Conservation (phyloP, 2,888 invertebrate species). For the Nomada hirtipes region DNA sequence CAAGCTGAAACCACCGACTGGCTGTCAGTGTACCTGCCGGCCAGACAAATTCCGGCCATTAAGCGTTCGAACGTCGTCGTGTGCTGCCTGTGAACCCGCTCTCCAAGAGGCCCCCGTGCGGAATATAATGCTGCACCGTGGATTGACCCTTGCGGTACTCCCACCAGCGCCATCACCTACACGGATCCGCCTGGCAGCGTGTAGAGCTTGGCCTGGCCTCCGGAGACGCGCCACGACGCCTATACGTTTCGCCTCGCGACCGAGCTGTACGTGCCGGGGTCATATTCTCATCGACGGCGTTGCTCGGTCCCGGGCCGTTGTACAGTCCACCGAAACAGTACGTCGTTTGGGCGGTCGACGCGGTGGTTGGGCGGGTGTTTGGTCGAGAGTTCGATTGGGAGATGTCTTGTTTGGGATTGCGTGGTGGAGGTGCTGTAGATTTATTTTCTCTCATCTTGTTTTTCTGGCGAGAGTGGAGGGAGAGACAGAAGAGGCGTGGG, state of each 20-base stretch:
- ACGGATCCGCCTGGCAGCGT: neutral
- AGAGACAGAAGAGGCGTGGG: too few species aligned
- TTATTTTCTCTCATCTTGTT: too few species aligned
- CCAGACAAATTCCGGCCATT: conserved; percentile 79
- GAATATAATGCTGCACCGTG: conserved; percentile 81
- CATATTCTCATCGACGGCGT: conserved; percentile 81
- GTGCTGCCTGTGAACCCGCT: conserved; percentile 67
- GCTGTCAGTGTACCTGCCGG: conserved; percentile 74
- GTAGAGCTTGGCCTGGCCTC: conserved; percentile 16
- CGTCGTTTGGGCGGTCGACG: conserved; percentile 14
- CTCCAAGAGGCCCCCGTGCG: conserved; percentile 60
- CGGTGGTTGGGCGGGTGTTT: too few species aligned
- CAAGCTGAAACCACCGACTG: conserved; percentile 54
- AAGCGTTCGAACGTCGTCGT: conserved; percentile 75
- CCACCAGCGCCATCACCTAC: conserved; percentile 76
- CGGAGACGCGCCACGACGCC: conserved; percentile 64
- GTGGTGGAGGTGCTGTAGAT: too few species aligned
- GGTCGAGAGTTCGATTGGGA: neutral
- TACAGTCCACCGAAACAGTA: conserved; percentile 63
- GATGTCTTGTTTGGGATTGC: too few species aligned
- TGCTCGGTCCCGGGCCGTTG: conserved; percentile 58
- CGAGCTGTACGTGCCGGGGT: conserved; percentile 76
- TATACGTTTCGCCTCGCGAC: conserved; percentile 64
- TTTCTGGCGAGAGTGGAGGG: too few species aligned
- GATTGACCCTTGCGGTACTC: conserved; percentile 84